phyloP scores from a whole-genome alignment of 1,140 invertebrate genomes.

The Eufriesea mexicana region DNA sequence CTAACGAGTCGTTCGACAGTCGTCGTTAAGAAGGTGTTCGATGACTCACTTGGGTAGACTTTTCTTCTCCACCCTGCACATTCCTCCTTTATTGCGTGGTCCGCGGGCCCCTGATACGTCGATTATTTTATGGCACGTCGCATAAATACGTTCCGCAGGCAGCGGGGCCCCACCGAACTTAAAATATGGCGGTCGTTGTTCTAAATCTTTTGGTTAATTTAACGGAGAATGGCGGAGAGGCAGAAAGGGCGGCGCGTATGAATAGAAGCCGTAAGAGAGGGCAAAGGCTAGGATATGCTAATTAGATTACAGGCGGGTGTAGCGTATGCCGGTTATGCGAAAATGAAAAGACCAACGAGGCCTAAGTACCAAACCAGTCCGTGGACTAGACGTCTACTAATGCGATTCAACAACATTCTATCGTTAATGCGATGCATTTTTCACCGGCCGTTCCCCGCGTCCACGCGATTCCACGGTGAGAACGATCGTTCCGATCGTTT shows the following conservation, averaged over 20 bases:
- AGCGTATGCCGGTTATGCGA: conserved; percentile 21
- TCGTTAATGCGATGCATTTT: conserved; percentile 38
- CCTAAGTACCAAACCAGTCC: conserved; percentile 23
- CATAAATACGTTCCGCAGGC: not conserved
- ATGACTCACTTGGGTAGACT: conserved; percentile 4
- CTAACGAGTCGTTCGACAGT: conserved; percentile 5
- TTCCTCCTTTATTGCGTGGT: conserved; percentile 18
- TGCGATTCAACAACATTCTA: conserved; percentile 21
- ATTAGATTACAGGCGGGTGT: conserved; percentile 37
- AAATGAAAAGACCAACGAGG: conserved; percentile 18
- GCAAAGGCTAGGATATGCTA: conserved; percentile 50
- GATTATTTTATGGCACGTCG: conserved; percentile 17
- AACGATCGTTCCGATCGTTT: conserved; percentile 37
- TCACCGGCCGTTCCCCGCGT: not conserved
- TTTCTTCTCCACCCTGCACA: not conserved
- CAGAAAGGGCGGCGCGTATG: not conserved
- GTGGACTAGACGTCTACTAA: not conserved
- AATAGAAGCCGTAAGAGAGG: not conserved
- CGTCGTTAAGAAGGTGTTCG: conserved; percentile 22
- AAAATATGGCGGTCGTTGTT: not conserved
- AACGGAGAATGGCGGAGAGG: not conserved
- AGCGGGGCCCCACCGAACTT: not conserved
- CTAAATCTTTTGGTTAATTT: conserved; percentile 25
- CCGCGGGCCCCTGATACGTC: not conserved
- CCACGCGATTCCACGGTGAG: conserved; percentile 9